Percentiles rank a stretch among this genome's conserved stretches.
Evolutionary conservation across 2,113 vertebrate species (phyloP).

Genomic region (Herpailurus yagouaroundi): DNA sequence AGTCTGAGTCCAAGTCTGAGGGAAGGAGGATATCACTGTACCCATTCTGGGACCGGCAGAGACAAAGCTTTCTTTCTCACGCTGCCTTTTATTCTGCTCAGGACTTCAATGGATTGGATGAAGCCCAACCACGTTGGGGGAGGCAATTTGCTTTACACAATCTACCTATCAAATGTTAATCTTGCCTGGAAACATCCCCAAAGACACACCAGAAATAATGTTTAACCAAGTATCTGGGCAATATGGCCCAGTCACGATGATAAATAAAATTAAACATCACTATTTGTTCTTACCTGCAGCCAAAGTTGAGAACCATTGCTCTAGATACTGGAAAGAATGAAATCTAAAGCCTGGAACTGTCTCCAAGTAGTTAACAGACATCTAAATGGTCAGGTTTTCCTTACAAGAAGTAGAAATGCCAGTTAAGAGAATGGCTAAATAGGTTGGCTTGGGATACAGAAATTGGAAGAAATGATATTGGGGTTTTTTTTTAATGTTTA

Average conservation of each 20-base stretch:
- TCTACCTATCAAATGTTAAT: not conserved
- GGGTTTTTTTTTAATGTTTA: too few relatives aligned
- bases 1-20: not conserved
- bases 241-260: not conserved
- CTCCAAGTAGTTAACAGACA: not conserved
- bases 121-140: not conserved
- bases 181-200: not conserved
- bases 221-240: not conserved
- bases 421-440: not conserved
- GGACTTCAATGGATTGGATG: not conserved
- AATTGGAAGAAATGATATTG: not conserved
- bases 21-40: not conserved
- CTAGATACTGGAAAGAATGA: not conserved
- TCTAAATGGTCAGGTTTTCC: not conserved
- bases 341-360: not conserved
- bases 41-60: not conserved
- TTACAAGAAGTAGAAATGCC: not conserved
- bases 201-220: not conserved
- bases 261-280: not conserved
- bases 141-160: not conserved
- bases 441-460: not conserved
- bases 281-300: not conserved
- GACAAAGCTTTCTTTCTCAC: not conserved
- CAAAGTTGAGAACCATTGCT: not conserved
- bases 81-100: not conserved